A percentile compares a stretch with the other conserved stretches of the same genome.
Evolutionary conservation across 1,140 invertebrate genomes (phyloP).

Genomic region (Drosophila nikananu): DNA sequence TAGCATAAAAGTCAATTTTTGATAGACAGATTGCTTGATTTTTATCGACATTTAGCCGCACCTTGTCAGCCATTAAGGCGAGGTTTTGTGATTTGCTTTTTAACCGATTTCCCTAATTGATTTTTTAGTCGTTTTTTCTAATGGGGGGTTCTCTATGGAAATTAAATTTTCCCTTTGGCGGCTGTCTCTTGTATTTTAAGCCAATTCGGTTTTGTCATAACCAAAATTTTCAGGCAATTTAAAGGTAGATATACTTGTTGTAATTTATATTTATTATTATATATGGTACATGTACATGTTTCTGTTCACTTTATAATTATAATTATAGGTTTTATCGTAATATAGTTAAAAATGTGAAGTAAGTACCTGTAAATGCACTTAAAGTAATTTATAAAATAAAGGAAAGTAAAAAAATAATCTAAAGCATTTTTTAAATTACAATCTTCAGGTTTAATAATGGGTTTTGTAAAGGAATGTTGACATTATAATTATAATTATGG

Average conservation of each 20-base stretch:
- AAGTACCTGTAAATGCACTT: background rate
- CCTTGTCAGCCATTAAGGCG: constrained; percentile 39
- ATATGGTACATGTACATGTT: no score
- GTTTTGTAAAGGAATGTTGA: no score
- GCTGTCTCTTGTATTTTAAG: constrained; percentile 37
- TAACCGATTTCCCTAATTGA: constrained; percentile 26
- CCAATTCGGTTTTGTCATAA: constrained; percentile 13
- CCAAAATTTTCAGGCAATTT: background rate
- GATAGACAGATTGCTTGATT: constrained; percentile 47
- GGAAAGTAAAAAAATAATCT: fast-evolving
- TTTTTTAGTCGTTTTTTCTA: constrained; percentile 28
- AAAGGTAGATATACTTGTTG: background rate
- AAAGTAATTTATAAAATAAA: background rate
- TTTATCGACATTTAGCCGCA: constrained; percentile 41
- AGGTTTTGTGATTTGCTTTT: background rate
- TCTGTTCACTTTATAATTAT: background rate
- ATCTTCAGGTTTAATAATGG: background rate
- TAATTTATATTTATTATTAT: background rate
- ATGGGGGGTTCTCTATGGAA: background rate
- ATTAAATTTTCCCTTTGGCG: constrained; percentile 7
- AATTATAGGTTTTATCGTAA: background rate
- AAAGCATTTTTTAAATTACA: no score
- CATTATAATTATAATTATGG: background rate
- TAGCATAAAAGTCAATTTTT: constrained; percentile 56
- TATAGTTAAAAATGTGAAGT: background rate